phyloP scores from a whole-genome alignment of 2,113 vertebrate genomes.

The Sprattus sprattus region DNA sequence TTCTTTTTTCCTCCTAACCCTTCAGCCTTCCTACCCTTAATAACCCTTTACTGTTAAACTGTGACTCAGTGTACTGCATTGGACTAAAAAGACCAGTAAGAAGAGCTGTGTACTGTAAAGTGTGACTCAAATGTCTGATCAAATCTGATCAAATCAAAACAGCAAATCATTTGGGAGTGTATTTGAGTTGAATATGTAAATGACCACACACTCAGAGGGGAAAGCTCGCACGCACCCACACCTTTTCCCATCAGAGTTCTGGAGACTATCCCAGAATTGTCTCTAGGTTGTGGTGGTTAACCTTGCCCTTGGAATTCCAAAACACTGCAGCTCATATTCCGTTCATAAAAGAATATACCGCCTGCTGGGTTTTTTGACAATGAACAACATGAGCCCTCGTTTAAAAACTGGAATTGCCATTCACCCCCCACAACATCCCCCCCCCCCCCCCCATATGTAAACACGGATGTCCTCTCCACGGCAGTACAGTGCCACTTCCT shows the following conservation, averaged over 20 bases:
- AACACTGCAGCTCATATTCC: constrained; percentile 2
- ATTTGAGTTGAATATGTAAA: too few relatives aligned
- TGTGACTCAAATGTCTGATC: too few relatives aligned
- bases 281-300: neutral
- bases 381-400: neutral
- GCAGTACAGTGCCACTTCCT: constrained; percentile 41
- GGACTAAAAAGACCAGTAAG: too few relatives aligned
- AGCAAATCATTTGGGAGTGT: too few relatives aligned
- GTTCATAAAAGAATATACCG: constrained; percentile 6
- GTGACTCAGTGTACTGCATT: too few relatives aligned
- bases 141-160: too few relatives aligned
- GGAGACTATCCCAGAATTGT: constrained; percentile 8
- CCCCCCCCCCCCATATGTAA: neutral
- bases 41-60: too few relatives aligned
- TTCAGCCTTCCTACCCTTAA: too few relatives aligned
- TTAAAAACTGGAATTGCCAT: constrained; percentile 1
- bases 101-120: too few relatives aligned
- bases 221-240: neutral
- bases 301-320: constrained; percentile 1
- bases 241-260: neutral
- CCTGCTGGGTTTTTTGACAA: neutral
- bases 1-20: too few relatives aligned
- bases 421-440: neutral
- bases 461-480: constrained; percentile 41
- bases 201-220: too few relatives aligned